Evolutionary conservation across 1,140 invertebrate genomes (phyloP), one percentile per base, ranked within the genome.

Genomic region (Psilanteris sp.): DNA sequence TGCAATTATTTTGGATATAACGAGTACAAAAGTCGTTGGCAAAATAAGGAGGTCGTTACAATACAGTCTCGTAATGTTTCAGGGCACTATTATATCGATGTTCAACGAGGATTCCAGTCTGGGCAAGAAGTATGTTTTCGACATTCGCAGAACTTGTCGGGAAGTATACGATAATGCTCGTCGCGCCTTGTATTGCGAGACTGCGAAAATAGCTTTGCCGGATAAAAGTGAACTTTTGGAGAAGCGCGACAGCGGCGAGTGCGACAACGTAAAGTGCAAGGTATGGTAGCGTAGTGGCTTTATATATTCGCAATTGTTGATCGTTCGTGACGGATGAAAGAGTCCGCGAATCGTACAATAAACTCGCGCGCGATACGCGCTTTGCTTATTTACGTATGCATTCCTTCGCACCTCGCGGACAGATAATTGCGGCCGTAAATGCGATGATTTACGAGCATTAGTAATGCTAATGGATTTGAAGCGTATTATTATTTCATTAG

Each of bases 81-180:
- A 92, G 90, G 95, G 95, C 48, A 96, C 95, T n/a, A 94, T 97
- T 77, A 94, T 94, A 48, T 96, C 95, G 0, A 94, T 96, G 83
- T 96, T 96, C 89, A 96, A 96, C 87, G 95, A 96, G 87, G 94
- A 96, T 78, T 94, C 94, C 15, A 93, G 93, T 1, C 84, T 95
- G 20, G 95, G 95, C 2, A 95, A 96, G 74, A 94, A 95, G 27
- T 97, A 96, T 85, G 94, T 96, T 16, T 96, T 96, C 87, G 95
- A 97, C 85, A 96, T 96, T 67, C 90, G 93, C 16, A 91, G 94
- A 79, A 96, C 95, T 15, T 95, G 94, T 76, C 90, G 94, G 39
- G 95, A 97, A 88, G 94, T 96, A 10, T 94, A 96, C 85, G 95
- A 96, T 86, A 93, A 95, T 85, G 94, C 94, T 0, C 87, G 94